phyloP scores from a whole-genome alignment of 2,113 vertebrate genomes.

The Erpornis zantholeuca region DNA sequence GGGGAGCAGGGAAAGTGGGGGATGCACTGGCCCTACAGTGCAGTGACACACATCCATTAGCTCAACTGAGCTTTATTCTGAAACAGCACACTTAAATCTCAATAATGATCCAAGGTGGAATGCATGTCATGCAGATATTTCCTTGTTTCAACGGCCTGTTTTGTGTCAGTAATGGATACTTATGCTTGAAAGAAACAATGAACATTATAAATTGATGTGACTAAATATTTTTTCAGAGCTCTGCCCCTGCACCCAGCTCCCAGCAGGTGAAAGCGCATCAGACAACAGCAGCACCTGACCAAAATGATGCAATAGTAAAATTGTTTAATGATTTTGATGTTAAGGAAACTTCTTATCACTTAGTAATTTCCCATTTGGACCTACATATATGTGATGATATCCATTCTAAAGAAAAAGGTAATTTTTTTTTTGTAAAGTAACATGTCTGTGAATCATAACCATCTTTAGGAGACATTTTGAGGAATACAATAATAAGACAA shows the following conservation, averaged over 20 bases:
- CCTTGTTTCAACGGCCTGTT: background rate
- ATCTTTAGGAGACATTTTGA: background rate
- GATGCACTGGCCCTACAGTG: background rate
- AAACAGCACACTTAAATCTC: background rate
- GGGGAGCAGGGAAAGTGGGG: background rate
- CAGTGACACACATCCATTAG: background rate
- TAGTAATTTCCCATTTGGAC: conserved; percentile 94
- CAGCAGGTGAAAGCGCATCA: conserved; percentile 87
- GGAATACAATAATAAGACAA: background rate
- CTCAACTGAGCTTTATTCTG: background rate
- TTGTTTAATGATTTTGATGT: conserved; percentile 90
- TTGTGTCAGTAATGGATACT: background rate
- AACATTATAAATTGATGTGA: background rate
- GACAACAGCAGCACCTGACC: conserved; percentile 78
- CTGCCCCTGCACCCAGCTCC: conserved; percentile 71
- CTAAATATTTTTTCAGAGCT: conserved; percentile 77
- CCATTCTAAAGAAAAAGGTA: conserved; percentile 92
- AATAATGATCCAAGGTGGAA: background rate
- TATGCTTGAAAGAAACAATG: background rate
- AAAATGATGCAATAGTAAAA: conserved; percentile 86
- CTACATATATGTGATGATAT: conserved; percentile 98
- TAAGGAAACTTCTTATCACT: conserved; percentile 95
- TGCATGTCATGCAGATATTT: background rate
- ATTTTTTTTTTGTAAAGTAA: background rate
- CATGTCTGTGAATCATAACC: background rate